Percentiles rank a stretch among this genome's conserved stretches.
phyloP scores from a whole-genome alignment of 1,140 invertebrate genomes.

The Chionoecetes opilio region DNA sequence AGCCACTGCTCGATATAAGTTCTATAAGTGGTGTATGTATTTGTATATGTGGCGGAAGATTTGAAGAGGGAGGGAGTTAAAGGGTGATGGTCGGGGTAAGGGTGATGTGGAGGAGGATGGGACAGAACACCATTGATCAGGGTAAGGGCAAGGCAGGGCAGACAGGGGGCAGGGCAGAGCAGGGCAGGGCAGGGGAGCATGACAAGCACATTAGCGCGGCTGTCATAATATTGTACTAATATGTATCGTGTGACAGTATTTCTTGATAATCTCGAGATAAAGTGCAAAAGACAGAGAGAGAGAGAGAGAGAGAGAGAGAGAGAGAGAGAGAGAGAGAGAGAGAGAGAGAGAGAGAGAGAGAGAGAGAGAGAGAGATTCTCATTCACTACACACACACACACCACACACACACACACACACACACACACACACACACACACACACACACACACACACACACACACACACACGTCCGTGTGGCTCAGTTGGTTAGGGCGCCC shows the following conservation, averaged over 20 bases:
- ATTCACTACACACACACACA: no score
- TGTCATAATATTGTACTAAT: no score
- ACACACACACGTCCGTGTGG: no score
- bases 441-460: no score
- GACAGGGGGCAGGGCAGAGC: neutral
- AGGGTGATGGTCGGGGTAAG: neutral
- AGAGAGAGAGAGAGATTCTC: no score
- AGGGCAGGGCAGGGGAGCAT: neutral
- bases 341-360: no score
- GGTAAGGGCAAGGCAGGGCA: neutral
- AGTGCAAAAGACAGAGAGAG: neutral
- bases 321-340: slow-evolving; percentile 4
- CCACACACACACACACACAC: no score
- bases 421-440: no score
- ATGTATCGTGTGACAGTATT: no score
- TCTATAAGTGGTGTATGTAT: slow-evolving; percentile 13
- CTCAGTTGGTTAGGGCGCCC: no score
- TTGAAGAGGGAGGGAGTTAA: neutral
- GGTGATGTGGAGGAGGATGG: neutral
- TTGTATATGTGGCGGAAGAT: neutral
- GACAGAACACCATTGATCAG: neutral
- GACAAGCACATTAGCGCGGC: no score
- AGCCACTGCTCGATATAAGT: neutral
- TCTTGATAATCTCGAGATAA: neutral
- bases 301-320: slow-evolving; percentile 27